Conservation (phyloP, 2,888 invertebrate genomes). For the Thymelicus acteon region DNA sequence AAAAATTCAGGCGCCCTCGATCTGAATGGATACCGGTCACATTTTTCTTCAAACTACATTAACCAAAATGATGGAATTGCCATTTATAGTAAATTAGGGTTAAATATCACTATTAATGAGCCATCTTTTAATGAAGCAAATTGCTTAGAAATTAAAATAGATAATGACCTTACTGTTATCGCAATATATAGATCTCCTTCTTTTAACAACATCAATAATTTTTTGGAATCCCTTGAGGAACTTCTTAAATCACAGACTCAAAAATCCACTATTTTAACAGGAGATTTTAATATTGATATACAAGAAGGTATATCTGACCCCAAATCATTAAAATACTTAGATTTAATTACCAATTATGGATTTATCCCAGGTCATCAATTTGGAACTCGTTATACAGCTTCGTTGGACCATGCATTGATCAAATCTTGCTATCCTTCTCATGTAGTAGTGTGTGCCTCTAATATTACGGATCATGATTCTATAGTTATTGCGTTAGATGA, state of each 20-base stretch:
- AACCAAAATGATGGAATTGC: constrained; percentile 4
- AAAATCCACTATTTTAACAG: background rate
- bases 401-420: no score
- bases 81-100: background rate
- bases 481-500: no score
- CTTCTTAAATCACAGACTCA: background rate
- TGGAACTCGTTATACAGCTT: no score
- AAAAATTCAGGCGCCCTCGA: no score
- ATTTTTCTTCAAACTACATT: background rate
- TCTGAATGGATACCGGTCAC: background rate
- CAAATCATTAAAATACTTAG: background rate
- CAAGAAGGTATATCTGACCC: background rate
- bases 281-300: constrained; percentile 8
- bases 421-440: no score
- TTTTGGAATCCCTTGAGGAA: background rate
- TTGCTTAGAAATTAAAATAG: background rate
- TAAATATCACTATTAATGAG: constrained; percentile 1
- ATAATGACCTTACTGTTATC: background rate
- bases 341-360: no score
- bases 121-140: constrained; percentile 5
- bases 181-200: constrained; percentile 21
- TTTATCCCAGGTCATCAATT: no score
- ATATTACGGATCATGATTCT: no score
- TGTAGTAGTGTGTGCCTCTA: no score
- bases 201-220: background rate